Conservation (phyloP, 2,888 invertebrate species). For the Eupithecia abbreviata region DNA sequence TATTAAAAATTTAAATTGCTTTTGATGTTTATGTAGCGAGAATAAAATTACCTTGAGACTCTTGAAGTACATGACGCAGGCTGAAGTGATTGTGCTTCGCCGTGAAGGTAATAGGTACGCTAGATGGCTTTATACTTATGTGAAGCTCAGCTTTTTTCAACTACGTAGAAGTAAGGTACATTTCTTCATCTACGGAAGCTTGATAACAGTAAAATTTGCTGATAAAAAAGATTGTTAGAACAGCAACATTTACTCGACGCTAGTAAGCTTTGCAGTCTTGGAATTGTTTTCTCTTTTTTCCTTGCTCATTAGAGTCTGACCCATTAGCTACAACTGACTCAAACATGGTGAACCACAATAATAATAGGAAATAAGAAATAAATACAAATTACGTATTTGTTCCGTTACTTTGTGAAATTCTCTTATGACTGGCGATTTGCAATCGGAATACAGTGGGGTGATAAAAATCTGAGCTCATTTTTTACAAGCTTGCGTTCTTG, state of each 20-base stretch:
- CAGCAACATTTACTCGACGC: not conserved
- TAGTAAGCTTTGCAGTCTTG: not conserved
- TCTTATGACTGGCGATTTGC: conserved; percentile 22
- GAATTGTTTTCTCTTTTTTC: not conserved
- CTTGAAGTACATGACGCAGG: not conserved
- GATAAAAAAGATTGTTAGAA: not conserved
- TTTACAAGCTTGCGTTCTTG: conserved; percentile 51
- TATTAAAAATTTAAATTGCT: conserved; percentile 30
- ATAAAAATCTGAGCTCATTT: conserved; percentile 37
- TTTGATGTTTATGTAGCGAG: conserved; percentile 18
- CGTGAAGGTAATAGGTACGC: not conserved
- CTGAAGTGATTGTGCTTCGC: not conserved
- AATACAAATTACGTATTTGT: conserved; percentile 12
- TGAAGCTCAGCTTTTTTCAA: not conserved
- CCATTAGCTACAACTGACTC: conserved; percentile 5
- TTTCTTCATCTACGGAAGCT: not conserved
- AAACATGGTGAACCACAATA: not conserved
- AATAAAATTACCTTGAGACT: not conserved
- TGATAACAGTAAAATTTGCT: not conserved
- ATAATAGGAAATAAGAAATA: conserved; percentile 6
- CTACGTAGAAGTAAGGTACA: not conserved
- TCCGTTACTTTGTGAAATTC: conserved; percentile 17
- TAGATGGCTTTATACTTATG: not conserved
- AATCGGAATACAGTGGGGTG: conserved; percentile 26
- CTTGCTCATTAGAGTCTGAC: not conserved